phyloP scores from a whole-genome alignment of 2,113 vertebrate species.

The Chionodraco myersi region DNA sequence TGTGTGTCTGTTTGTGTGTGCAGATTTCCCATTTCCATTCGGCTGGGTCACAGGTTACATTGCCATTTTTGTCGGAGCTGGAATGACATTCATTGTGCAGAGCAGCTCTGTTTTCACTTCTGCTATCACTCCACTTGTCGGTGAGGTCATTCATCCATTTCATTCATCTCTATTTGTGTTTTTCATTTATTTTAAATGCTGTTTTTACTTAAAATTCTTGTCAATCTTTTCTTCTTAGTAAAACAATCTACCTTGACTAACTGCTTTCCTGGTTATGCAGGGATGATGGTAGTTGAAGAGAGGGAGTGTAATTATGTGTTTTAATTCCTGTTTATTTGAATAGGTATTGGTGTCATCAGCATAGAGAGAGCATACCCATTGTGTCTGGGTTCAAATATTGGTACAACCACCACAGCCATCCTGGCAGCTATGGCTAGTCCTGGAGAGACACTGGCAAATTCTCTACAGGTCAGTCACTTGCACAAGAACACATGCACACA shows the following conservation, averaged over 20 bases:
- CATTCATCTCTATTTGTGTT: background rate
- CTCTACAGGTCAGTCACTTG: constrained; percentile 89
- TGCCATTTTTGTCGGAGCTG: constrained; percentile 92
- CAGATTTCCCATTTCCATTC: constrained; percentile 96
- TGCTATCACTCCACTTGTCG: constrained; percentile 94
- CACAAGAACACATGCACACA: background rate
- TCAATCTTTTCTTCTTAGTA: background rate
- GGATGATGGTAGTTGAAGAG: background rate
- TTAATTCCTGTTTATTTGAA: constrained; percentile 1
- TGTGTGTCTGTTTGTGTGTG: constrained; percentile 28
- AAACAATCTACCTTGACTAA: background rate
- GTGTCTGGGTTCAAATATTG: constrained; percentile 93
- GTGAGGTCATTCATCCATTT: constrained; percentile 80
- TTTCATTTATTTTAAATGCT: background rate
- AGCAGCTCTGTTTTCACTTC: constrained; percentile 98
- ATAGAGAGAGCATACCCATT: constrained; percentile 92
- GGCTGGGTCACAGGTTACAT: constrained; percentile 94
- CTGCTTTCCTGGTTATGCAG: background rate
- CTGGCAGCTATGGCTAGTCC: constrained; percentile 94
- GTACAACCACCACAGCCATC: constrained; percentile 95
- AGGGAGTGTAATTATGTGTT: background rate
- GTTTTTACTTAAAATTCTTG: background rate
- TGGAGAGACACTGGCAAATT: constrained; percentile 85
- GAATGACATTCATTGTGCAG: constrained; percentile 97
- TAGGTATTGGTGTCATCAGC: constrained; percentile 92